These are phyloP conservation scores for Corythucha ciliata DNA, from an alignment of 2,888 invertebrate species.

Conservation along the genomic window DNA sequence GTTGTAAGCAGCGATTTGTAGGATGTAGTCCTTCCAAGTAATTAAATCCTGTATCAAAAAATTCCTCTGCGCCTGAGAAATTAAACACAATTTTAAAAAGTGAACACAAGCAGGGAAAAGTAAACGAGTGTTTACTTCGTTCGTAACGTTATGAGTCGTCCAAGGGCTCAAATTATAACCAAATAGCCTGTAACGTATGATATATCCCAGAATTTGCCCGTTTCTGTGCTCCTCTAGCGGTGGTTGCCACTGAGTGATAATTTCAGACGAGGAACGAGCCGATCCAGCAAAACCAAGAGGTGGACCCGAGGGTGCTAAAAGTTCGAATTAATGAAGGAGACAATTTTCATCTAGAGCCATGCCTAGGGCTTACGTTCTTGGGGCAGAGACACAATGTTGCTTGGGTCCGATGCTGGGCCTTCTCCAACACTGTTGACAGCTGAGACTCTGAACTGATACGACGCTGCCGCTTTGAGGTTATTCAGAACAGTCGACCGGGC, in stretches of 20 bases:
- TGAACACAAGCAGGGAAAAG: background rate
- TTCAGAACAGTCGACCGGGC: constrained; percentile 71
- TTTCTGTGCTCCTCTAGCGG: constrained; percentile 91
- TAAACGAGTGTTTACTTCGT: constrained; percentile 49
- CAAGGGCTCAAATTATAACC: constrained; percentile 90
- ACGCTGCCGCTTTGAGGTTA: constrained; percentile 84
- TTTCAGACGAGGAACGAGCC: constrained; percentile 86
- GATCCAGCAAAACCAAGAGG: constrained; percentile 91
- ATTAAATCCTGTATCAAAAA: constrained; percentile 86
- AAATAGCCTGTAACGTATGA: constrained; percentile 79
- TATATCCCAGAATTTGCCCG: constrained; percentile 88
- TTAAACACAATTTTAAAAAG: constrained; percentile 44
- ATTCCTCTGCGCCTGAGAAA: constrained; percentile 63
- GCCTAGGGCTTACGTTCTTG: constrained; percentile 86
- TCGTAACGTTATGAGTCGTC: constrained; percentile 84
- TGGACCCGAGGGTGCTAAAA: constrained; percentile 85
- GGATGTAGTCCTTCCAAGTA: constrained; percentile 94
- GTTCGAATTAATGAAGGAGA: background rate
- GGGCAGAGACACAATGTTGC: constrained; percentile 81
- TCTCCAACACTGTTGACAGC: constrained; percentile 95
- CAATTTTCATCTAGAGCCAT: too few species aligned
- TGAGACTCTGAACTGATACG: constrained; percentile 94
- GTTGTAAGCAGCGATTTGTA: constrained; percentile 94
- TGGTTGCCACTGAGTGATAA: constrained; percentile 95
- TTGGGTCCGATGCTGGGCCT: constrained; percentile 81